Evolutionary conservation across 2,797 vertebrate species (phyloP), one percentile per base, ranked within the genome.

Genomic region (Brotula barbata): DNA sequence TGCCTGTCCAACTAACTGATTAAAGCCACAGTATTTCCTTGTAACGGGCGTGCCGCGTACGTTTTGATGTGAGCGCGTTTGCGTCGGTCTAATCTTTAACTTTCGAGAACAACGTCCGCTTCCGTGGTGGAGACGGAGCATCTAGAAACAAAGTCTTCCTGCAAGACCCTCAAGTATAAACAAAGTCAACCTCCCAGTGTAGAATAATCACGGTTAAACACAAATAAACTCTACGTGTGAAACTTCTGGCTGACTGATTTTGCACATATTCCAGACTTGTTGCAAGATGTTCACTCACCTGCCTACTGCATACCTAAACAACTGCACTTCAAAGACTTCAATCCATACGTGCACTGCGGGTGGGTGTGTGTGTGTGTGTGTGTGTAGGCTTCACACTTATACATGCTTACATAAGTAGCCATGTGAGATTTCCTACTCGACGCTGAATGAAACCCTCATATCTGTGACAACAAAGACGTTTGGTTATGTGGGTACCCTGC

Each of bases 71-170:
- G 61, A 85, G 75, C 75, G 64, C 77, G 68, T 88, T 85, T 85
- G 76, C 63, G 16, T 80, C 55, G 12, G 69, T 78, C 58, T 85
- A 88, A 90, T 86, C 73, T 85, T 89, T 88, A 90, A 89, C 89
- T 76, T 56, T 63, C 59, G 68, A 66, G 73, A 84, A 83, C 81
- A 88, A 89, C 89, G 84, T 88, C 71, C 80, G 68, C 44, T 58
- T 76, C 63, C 71, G 75, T 75, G 6, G 61, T 49, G 40, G 48
- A 28, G 54, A 65, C 64, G 64, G 22, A 22, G 37, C 33, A 51
- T 57, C 54, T 84, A 72, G 22, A n/a, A 15, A n/a, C 39, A 75
- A 62, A 79, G 82, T 64, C 73, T 62, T 84, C 48, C 63, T 17
- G 56, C 45, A 14, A 80, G 72, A 84, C 39, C 62, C 74, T 54